Percentiles rank a stretch among this genome's conserved stretches.
Evolutionary conservation across 2,888 invertebrate species (phyloP).

Genomic region (Liopterus haemorrhoidalis): DNA sequence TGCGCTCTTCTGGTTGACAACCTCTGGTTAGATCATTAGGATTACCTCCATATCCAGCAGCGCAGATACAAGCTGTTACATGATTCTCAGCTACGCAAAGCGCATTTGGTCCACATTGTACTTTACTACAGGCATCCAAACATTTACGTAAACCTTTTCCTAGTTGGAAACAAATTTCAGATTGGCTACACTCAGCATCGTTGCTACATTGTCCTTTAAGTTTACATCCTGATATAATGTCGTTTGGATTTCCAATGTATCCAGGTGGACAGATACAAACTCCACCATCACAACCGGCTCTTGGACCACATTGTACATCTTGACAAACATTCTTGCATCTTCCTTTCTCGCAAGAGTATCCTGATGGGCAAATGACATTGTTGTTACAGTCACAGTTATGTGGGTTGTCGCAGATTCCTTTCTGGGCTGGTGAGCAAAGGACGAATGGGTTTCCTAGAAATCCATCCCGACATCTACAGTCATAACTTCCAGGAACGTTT

Average conservation of each 20-base stretch:
- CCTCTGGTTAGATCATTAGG: constrained; percentile 74
- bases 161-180: constrained; percentile 83
- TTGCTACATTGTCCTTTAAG: constrained; percentile 70
- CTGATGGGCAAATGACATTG: constrained; percentile 68
- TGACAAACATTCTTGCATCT: constrained; percentile 74
- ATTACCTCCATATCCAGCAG: constrained; percentile 74
- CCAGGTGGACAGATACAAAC: constrained; percentile 75
- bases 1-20: constrained; percentile 65
- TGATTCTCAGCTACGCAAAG: constrained; percentile 79
- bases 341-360: constrained; percentile 66
- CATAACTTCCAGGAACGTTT: constrained; percentile 82
- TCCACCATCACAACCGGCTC: constrained; percentile 74
- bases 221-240: constrained; percentile 64
- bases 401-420: constrained; percentile 65
- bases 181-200: constrained; percentile 73
- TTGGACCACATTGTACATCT: constrained; percentile 70
- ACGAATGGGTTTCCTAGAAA: constrained; percentile 83
- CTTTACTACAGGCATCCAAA: constrained; percentile 78
- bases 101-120: constrained; percentile 87
- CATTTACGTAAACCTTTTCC: constrained; percentile 74
- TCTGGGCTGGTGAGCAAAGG: constrained; percentile 66
- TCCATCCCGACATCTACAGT: constrained; percentile 80
- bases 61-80: constrained; percentile 78
- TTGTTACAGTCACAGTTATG: constrained; percentile 64
- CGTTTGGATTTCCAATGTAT: constrained; percentile 68